Evolutionary conservation across 2,797 vertebrate genomes (phyloP).

Genomic region (Peromyscus attwateri): DNA sequence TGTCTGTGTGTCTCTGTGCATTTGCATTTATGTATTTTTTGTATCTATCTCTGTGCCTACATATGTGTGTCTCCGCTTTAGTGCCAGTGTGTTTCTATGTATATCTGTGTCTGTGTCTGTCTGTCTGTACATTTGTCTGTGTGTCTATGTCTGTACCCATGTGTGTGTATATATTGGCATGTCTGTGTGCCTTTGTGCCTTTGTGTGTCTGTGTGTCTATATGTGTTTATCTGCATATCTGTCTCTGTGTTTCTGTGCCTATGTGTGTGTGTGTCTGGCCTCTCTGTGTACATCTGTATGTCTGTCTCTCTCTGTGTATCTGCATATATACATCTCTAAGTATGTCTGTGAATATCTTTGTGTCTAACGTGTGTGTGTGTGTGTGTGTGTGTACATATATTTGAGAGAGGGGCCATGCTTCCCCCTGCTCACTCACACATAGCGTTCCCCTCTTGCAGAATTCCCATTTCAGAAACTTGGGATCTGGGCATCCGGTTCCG

Average conservation of each 20-base stretch:
- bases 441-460: not conserved
- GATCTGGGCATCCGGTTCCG: not conserved
- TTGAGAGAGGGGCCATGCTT: not conserved
- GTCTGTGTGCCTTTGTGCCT: not conserved
- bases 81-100: no score
- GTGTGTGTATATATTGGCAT: not conserved
- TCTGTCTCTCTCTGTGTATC: not conserved
- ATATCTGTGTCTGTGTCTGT: not conserved
- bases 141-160: not conserved
- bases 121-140: not conserved
- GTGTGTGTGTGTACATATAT: not conserved
- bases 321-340: fast-evolving
- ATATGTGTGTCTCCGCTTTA: not conserved
- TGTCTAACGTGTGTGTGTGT: not conserved
- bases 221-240: not conserved
- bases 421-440: not conserved
- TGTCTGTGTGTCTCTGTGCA: not conserved
- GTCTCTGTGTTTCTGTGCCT: not conserved
- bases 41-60: not conserved
- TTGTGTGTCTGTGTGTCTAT: fast-evolving
- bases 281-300: not conserved
- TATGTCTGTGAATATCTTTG: not conserved
- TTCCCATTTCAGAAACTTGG: slow-evolving; percentile 5
- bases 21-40: not conserved
- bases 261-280: not conserved